phyloP scores from a whole-genome alignment of 1,140 invertebrate genomes.

The Luehdorfia chinensis region DNA sequence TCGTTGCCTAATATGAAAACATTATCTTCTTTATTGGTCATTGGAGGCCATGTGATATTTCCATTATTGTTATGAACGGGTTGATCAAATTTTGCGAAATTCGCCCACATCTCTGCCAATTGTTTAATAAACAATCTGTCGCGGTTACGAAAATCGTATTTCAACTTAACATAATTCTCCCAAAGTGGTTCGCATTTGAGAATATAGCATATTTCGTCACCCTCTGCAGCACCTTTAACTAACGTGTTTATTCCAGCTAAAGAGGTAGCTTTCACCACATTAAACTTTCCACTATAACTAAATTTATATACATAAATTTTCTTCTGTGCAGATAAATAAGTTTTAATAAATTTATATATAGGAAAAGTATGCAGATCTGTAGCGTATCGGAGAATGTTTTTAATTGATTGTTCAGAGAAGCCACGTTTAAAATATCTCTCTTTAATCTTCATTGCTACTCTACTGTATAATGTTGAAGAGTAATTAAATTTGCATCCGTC shows the following conservation, averaged over 20 bases:
- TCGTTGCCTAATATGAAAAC: slow-evolving; percentile 40
- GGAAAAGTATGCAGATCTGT: slow-evolving; percentile 54
- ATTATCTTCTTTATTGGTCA: slow-evolving; percentile 39
- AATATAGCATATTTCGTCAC: slow-evolving; percentile 65
- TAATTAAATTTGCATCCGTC: slow-evolving; percentile 43
- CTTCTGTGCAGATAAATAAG: slow-evolving; percentile 17
- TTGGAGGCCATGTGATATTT: slow-evolving; percentile 43
- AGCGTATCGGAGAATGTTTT: slow-evolving; percentile 42
- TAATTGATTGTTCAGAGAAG: slow-evolving; percentile 33
- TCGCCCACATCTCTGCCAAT: slow-evolving; percentile 65
- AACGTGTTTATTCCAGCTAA: slow-evolving; percentile 26
- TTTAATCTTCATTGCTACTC: slow-evolving; percentile 40
- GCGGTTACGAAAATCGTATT: slow-evolving; percentile 26
- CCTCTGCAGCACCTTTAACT: slow-evolving; percentile 53
- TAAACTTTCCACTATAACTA: slow-evolving; percentile 53
- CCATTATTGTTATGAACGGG: slow-evolving; percentile 40
- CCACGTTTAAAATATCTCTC: slow-evolving; percentile 42
- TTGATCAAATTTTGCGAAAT: slow-evolving; percentile 69
- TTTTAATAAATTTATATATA: slow-evolving; percentile 51
- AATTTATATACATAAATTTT: slow-evolving; percentile 59
- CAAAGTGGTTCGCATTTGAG: slow-evolving; percentile 57
- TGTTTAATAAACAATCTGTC: slow-evolving; percentile 53
- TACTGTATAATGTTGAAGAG: slow-evolving; percentile 30
- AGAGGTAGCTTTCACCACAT: slow-evolving; percentile 47
- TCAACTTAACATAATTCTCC: slow-evolving; percentile 49